These are phyloP conservation scores for Argyresthia albistria DNA, from an alignment of 2,888 invertebrate species.

Conservation along the genomic window DNA sequence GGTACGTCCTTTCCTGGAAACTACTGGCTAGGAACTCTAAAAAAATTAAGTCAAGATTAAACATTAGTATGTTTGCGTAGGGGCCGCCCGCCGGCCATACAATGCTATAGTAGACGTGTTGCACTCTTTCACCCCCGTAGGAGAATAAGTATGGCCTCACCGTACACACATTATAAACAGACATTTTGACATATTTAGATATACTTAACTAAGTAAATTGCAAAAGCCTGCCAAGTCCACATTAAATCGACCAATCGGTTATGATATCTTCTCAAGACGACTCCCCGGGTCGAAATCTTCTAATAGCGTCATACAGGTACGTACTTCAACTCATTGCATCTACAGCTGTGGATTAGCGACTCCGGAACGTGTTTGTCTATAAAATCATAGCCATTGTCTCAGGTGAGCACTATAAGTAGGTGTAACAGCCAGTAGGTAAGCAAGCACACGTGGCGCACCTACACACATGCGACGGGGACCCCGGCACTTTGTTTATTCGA, in stretches of 20 bases:
- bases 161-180: too few relatives aligned
- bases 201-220: too few relatives aligned
- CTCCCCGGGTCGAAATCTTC: too few relatives aligned
- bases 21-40: slow-evolving; percentile 47
- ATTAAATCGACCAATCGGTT: too few relatives aligned
- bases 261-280: too few relatives aligned
- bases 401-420: too few relatives aligned
- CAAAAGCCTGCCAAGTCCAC: too few relatives aligned
- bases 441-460: not conserved
- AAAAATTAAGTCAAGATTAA: not conserved
- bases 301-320: not conserved
- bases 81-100: not conserved
- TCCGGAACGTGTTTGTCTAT: slow-evolving; percentile 3
- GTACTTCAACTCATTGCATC: not conserved
- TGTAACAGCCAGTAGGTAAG: too few relatives aligned
- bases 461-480: slow-evolving; percentile 12
- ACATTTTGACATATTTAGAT: too few relatives aligned
- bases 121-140: too few relatives aligned
- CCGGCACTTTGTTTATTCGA: slow-evolving; percentile 48
- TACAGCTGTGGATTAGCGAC: not conserved
- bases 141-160: too few relatives aligned
- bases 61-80: not conserved
- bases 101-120: not conserved
- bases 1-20: slow-evolving; percentile 40
- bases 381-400: too few relatives aligned